Evolutionary conservation across 2,888 invertebrate genomes (phyloP), one percentile per base, ranked within the genome.

Genomic region (Lasioglossum calceatum): DNA sequence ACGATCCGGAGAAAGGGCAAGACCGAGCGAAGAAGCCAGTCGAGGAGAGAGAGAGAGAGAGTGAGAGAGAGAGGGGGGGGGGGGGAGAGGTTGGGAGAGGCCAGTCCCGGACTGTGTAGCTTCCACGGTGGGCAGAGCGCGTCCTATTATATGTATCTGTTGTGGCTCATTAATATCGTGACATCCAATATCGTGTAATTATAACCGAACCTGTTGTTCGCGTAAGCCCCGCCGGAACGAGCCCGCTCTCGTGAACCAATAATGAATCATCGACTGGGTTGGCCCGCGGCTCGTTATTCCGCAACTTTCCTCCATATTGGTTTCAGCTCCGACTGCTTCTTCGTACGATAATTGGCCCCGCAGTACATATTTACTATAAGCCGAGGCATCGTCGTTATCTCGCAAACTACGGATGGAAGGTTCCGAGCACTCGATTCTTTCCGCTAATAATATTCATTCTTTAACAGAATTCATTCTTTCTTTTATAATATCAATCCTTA

Each of bases 111-210:
- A 75, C 80, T 78, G 82, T 89, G 85, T 78, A 84, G 89, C 85
- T 88, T 91, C 87, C 81, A 89, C 87, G 89, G 91, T 88, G 91
- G 91, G 87, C 89, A 87, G 74, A 64, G 10, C 88, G 77, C 87
- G 89, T 90, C 87, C 90, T 85, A 90, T 91, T 90, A 89, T 91
- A 27, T 27, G 27, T 27, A 89, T 83, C 84, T 84, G 82, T 80
- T 80, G 84, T 81, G 84, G 84, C 89, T 91, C 87, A 87, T 91
- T 91, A 91, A 91, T 90, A 90, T 89, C 90, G 86, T 87, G 89
- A 89, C 87, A 90, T 90, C 86, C 89, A 88, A 90, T 91, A 91
- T 89, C 91, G 85, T 87, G 85, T 91, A 91, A 91, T 91, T 91
- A 91, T 88, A 88, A 88, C 82, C 74, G 86, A 89, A 89, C 87